Conservation (phyloP, 2,888 invertebrate species). For the Noctua pronuba region DNA sequence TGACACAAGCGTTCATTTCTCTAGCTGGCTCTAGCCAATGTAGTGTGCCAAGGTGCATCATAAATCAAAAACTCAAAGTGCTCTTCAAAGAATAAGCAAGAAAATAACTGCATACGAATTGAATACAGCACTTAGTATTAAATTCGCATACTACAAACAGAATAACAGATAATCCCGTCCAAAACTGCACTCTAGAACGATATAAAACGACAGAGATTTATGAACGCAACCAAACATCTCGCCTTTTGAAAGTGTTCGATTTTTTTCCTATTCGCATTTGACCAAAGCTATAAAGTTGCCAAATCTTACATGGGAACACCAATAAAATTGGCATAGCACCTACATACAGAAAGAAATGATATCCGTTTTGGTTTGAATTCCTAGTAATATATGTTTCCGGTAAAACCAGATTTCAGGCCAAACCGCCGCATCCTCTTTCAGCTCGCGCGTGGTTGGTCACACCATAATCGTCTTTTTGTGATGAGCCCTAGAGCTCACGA, state of each 20-base stretch:
- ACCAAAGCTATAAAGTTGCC: slow-evolving; percentile 29
- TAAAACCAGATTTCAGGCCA: background rate
- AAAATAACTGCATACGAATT: background rate
- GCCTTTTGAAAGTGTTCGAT: slow-evolving; percentile 34
- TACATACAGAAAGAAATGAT: slow-evolving; percentile 6
- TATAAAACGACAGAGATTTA: slow-evolving; percentile 20
- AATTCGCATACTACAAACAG: background rate
- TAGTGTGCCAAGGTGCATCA: background rate
- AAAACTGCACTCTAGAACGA: slow-evolving; percentile 25
- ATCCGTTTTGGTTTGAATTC: slow-evolving; percentile 1
- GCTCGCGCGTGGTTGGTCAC: background rate
- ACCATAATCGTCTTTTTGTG: background rate
- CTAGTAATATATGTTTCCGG: background rate
- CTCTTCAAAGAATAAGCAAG: background rate
- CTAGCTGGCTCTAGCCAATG: background rate
- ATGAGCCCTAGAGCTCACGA: background rate
- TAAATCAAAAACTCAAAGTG: background rate
- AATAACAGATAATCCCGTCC: slow-evolving; percentile 9
- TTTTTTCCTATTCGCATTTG: slow-evolving; percentile 25
- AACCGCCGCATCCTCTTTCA: too few species aligned
- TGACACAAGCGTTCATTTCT: background rate
- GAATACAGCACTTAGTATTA: slow-evolving; percentile 6
- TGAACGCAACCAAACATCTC: slow-evolving; percentile 22
- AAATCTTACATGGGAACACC: slow-evolving; percentile 16
- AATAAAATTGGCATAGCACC: slow-evolving; percentile 11